Percentiles rank a stretch among this genome's conserved stretches.
Evolutionary conservation across 1,140 invertebrate genomes (phyloP).

Genomic region (Drosophila nasuta): DNA sequence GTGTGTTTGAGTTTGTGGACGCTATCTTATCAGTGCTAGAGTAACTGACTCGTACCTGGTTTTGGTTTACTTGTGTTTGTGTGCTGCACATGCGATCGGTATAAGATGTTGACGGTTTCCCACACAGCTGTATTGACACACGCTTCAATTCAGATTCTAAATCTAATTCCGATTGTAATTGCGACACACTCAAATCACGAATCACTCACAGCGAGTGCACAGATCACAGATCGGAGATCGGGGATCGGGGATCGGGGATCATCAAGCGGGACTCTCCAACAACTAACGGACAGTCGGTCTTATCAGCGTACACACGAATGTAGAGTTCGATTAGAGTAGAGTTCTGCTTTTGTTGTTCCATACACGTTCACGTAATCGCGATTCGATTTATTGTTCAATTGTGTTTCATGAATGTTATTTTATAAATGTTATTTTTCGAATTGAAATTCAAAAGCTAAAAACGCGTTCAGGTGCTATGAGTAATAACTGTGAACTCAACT

Average conservation of each 20-base stretch:
- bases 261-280: background rate
- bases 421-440: too few relatives aligned
- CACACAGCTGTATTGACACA: conserved; percentile 35
- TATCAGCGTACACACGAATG: conserved; percentile 18
- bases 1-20: background rate
- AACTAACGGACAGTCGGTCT: conserved; percentile 7
- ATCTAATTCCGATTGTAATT: background rate
- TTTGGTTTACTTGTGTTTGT: background rate
- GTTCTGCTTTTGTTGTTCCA: too few relatives aligned
- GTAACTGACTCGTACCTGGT: conserved; percentile 33
- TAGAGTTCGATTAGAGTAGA: too few relatives aligned
- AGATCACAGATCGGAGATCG: background rate
- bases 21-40: conserved; percentile 43
- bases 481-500: conserved; percentile 36
- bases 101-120: conserved; percentile 1
- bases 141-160: conserved; percentile 1
- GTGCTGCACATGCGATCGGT: conserved; percentile 45
- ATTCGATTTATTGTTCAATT: too few relatives aligned
- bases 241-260: background rate
- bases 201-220: background rate
- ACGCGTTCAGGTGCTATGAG: conserved; percentile 24
- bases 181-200: background rate
- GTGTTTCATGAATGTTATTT: too few relatives aligned
- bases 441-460: background rate
- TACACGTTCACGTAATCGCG: too few relatives aligned